Percentiles rank a stretch among this genome's conserved stretches.
phyloP scores from a whole-genome alignment of 2,797 vertebrate species.

The Phrynocephalus forsythii region DNA sequence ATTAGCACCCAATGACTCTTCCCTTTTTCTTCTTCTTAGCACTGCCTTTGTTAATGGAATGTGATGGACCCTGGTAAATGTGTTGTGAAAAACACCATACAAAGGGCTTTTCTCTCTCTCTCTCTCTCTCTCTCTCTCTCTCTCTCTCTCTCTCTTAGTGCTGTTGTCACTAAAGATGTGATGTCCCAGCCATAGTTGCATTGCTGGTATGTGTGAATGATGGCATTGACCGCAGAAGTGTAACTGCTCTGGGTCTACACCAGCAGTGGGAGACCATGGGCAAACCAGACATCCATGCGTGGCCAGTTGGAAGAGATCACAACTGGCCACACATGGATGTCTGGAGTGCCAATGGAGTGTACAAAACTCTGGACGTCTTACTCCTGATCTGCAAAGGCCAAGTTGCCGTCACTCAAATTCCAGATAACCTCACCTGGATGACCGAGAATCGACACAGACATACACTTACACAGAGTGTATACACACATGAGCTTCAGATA shows the following conservation, averaged over 20 bases:
- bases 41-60: constrained; percentile 15
- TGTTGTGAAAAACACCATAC: not conserved
- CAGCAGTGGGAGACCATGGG: not conserved
- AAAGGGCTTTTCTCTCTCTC: not conserved
- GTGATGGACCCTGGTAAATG: not conserved
- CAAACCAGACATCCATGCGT: no score
- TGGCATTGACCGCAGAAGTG: not conserved
- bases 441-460: no score
- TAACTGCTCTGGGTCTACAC: not conserved
- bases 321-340: no score
- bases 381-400: not conserved
- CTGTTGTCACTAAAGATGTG: not conserved
- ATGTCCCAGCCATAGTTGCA: not conserved
- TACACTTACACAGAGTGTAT: no score
- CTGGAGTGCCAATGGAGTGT: no score
- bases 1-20: not conserved
- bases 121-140: no score
- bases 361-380: no score
- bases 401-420: no score
- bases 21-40: not conserved
- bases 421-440: no score
- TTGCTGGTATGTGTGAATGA: no score
- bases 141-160: not conserved
- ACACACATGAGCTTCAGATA: no score
- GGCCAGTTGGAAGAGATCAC: no score